These are phyloP conservation scores for Tapirus indicus DNA, from an alignment of 2,797 vertebrate species.

Conservation along the genomic window DNA sequence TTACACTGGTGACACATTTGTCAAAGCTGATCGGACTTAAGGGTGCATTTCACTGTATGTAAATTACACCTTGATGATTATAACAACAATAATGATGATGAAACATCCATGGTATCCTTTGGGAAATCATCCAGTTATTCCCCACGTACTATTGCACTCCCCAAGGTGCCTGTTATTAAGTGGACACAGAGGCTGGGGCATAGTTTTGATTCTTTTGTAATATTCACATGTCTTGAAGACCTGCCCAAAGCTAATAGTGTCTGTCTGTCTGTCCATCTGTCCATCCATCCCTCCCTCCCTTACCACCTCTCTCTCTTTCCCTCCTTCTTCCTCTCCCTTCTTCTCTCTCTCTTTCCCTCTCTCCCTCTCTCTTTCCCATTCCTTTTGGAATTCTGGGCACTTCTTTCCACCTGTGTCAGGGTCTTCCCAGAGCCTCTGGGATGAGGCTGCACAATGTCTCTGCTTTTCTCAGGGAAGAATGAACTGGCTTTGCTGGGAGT, in stretches of 20 bases:
- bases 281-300: neutral
- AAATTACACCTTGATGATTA: neutral
- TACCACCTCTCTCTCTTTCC: neutral
- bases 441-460: neutral
- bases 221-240: neutral
- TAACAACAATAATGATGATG: neutral
- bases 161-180: neutral
- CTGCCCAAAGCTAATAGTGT: neutral
- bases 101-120: neutral
- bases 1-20: neutral
- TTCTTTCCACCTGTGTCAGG: neutral
- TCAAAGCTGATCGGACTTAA: neutral
- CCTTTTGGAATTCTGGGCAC: neutral
- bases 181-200: neutral
- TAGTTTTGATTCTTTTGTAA: neutral
- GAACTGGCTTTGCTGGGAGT: neutral
- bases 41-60: neutral
- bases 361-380: neutral
- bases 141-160: rapidly evolving
- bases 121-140: neutral
- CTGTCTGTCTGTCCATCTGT: neutral
- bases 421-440: neutral
- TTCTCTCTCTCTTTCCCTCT: neutral
- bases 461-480: neutral
- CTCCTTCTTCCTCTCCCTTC: rapidly evolving